Percentiles rank a stretch among this genome's conserved stretches.
These are phyloP conservation scores for Amphipoea oculea DNA, from an alignment of 2,888 invertebrate species.

Conservation along the genomic window DNA sequence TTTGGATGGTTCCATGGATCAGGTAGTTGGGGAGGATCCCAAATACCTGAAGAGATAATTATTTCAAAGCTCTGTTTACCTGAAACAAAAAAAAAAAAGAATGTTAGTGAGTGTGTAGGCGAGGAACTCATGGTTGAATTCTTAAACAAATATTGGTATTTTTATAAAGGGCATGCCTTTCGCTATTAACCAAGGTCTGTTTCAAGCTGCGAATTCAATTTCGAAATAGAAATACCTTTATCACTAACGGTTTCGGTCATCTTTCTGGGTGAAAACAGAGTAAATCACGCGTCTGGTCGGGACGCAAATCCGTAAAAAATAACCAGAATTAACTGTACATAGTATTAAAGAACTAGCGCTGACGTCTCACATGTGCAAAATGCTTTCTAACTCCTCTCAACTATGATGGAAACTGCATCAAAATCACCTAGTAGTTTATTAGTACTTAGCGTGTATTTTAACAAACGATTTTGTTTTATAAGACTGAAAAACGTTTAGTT, in stretches of 20 bases:
- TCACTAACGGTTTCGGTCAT: too few relatives aligned
- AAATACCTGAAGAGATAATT: too few relatives aligned
- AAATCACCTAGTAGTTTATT: not conserved
- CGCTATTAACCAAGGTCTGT: not conserved
- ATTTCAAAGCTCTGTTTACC: slow-evolving; percentile 28
- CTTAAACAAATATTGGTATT: not conserved
- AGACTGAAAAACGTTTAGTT: too few relatives aligned
- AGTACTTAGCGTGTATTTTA: not conserved
- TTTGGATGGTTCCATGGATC: not conserved
- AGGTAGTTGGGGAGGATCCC: too few relatives aligned
- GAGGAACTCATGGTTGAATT: not conserved
- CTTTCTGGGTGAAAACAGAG: not conserved
- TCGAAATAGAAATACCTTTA: not conserved
- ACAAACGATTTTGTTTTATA: not conserved
- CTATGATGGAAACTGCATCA: not conserved
- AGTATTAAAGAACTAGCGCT: not conserved
- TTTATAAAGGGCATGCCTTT: not conserved
- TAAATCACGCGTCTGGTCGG: not conserved
- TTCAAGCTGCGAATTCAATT: not conserved
- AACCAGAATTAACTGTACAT: too few relatives aligned
- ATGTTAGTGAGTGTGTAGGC: not conserved
- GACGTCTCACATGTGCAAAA: not conserved
- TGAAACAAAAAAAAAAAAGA: slow-evolving; percentile 32
- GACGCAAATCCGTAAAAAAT: not conserved
- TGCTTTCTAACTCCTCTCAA: not conserved